phyloP scores from a whole-genome alignment of 2,888 invertebrate genomes.

The Carterocephalus palaemon region DNA sequence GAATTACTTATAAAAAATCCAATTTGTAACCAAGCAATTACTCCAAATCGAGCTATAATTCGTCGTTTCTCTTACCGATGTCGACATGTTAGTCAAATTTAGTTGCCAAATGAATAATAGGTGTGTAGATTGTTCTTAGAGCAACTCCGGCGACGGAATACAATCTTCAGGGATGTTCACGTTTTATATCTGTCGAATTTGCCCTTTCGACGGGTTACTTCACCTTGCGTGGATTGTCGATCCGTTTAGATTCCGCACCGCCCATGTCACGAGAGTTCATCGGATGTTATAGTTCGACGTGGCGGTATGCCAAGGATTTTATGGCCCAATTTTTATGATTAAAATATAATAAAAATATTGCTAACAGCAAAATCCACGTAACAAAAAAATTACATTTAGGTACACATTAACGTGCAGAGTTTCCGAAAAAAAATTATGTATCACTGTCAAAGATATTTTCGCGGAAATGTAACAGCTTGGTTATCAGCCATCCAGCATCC shows the following conservation, averaged over 20 bases:
- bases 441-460: no score
- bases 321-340: slow-evolving; percentile 13
- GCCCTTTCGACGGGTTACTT: slow-evolving; percentile 71
- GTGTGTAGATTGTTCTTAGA: slow-evolving; percentile 45
- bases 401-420: no score
- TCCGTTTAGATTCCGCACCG: slow-evolving; percentile 47
- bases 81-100: slow-evolving; percentile 44
- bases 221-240: slow-evolving; percentile 70
- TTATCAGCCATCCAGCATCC: no score
- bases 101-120: slow-evolving; percentile 30
- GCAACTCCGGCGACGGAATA: slow-evolving; percentile 49
- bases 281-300: slow-evolving; percentile 15
- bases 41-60: background rate
- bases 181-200: slow-evolving; percentile 67
- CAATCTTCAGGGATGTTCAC: slow-evolving; percentile 60
- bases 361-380: no score
- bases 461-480: no score
- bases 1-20: slow-evolving; percentile 10
- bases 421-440: background rate
- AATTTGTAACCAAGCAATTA: slow-evolving; percentile 1
- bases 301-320: slow-evolving; percentile 23
- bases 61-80: slow-evolving; percentile 53
- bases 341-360: no score
- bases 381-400: no score
- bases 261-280: slow-evolving; percentile 38